These are phyloP conservation scores for Campaea margaritaria DNA, from an alignment of 2,888 invertebrate genomes.

Conservation along the genomic window DNA sequence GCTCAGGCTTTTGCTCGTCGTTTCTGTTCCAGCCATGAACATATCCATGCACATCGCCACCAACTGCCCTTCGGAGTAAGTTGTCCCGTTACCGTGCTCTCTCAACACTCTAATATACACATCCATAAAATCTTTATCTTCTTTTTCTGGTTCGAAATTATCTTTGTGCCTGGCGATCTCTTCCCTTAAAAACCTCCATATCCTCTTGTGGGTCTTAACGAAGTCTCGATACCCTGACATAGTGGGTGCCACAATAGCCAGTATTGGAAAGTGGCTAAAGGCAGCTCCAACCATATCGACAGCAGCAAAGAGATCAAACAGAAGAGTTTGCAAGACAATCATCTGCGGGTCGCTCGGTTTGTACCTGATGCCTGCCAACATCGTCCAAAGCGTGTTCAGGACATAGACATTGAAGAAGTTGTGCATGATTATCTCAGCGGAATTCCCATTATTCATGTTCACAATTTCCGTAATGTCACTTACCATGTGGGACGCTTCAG, in stretches of 20 bases:
- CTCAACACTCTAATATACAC: slow-evolving; percentile 89
- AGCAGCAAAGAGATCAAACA: slow-evolving; percentile 89
- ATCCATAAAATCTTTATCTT: slow-evolving; percentile 92
- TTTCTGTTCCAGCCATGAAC: slow-evolving; percentile 95
- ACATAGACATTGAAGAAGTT: slow-evolving; percentile 91
- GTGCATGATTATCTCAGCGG: slow-evolving; percentile 87
- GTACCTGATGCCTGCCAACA: slow-evolving; percentile 92
- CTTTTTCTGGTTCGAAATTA: slow-evolving; percentile 82
- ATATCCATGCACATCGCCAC: slow-evolving; percentile 93
- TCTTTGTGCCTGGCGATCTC: slow-evolving; percentile 90
- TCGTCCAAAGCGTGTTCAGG: slow-evolving; percentile 92
- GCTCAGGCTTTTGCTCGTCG: slow-evolving; percentile 91
- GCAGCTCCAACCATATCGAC: slow-evolving; percentile 93
- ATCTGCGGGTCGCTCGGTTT: slow-evolving; percentile 89
- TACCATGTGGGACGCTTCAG: slow-evolving; percentile 88
- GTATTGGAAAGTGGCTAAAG: slow-evolving; percentile 92
- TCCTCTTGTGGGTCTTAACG: slow-evolving; percentile 87
- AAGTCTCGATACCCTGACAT: slow-evolving; percentile 91
- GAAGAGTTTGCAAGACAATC: slow-evolving; percentile 87
- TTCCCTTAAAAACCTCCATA: slow-evolving; percentile 89
- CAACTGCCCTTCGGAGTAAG: slow-evolving; percentile 90
- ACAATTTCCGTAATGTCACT: slow-evolving; percentile 76
- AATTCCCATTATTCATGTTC: slow-evolving; percentile 60
- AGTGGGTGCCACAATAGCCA: slow-evolving; percentile 89
- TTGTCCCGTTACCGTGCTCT: slow-evolving; percentile 82